A percentile compares a stretch with the other conserved stretches of the same genome.
Evolutionary conservation across 1,140 invertebrate species (phyloP).

Genomic region (Hesperophylax magnus): DNA sequence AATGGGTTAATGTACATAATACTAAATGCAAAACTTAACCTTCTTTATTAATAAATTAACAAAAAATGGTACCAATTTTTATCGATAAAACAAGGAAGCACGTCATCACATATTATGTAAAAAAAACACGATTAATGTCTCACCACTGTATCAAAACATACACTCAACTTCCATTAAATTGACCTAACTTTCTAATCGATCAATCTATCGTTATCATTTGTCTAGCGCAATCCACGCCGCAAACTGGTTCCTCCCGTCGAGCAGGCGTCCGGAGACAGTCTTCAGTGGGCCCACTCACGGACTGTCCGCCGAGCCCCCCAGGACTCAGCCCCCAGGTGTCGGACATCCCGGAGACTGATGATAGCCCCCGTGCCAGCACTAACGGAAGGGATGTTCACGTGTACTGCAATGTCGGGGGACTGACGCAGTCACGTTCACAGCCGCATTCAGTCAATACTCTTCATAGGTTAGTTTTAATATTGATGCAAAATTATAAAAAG

Average conservation of each 20-base stretch:
- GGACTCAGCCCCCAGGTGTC: conserved; percentile 58
- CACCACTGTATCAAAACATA: background rate
- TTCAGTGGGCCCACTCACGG: conserved; percentile 71
- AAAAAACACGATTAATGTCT: background rate
- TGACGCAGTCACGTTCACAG: conserved; percentile 64
- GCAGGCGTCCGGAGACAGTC: conserved; percentile 73
- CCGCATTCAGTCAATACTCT: conserved; percentile 68
- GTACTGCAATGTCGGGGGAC: conserved; percentile 52
- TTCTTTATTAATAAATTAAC: no score
- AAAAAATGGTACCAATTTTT: background rate
- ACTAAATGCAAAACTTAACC: no score
- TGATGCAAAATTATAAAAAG: background rate
- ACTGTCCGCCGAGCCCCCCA: conserved; percentile 62
- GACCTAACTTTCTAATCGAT: no score
- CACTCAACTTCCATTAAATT: background rate
- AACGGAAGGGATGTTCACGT: conserved; percentile 66
- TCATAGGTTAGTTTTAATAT: conserved; percentile 59
- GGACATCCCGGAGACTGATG: conserved; percentile 59
- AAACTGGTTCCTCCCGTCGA: conserved; percentile 69
- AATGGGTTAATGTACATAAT: no score
- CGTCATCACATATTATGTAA: no score
- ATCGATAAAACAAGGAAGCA: background rate
- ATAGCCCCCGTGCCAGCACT: conserved; percentile 63
- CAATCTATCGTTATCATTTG: no score
- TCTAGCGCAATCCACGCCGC: conserved; percentile 72